These are phyloP conservation scores for Poeciliopsis prolifica DNA, from an alignment of 2,113 vertebrate genomes.

Conservation along the genomic window DNA sequence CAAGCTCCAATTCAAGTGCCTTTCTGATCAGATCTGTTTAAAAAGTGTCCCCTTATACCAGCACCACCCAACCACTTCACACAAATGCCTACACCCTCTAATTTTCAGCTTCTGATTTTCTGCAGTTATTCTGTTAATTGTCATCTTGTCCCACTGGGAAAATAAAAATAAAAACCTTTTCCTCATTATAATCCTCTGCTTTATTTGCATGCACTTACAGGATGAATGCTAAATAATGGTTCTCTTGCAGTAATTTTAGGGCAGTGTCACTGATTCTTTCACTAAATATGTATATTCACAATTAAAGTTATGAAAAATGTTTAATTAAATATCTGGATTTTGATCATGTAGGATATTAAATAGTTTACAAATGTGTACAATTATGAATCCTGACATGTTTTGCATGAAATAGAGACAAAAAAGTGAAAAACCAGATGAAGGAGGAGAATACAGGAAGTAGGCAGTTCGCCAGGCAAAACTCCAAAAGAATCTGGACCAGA, in stretches of 20 bases:
- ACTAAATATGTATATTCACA: background rate
- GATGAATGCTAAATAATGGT: background rate
- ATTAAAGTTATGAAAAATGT: background rate
- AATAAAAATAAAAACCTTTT: background rate
- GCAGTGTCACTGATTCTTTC: background rate
- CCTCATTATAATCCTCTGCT: background rate
- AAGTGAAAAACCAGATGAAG: no score
- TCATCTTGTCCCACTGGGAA: background rate
- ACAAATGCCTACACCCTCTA: slow-evolving; percentile 12
- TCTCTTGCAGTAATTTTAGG: background rate
- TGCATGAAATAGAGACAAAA: no score
- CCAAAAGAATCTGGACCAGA: no score
- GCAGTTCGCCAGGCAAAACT: no score
- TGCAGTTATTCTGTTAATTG: background rate
- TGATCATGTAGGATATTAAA: background rate
- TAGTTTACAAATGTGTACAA: background rate
- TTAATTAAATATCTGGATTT: no score
- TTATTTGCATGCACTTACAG: background rate
- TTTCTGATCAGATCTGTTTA: slow-evolving; percentile 26
- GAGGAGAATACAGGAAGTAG: no score
- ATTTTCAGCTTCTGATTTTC: slow-evolving; percentile 12
- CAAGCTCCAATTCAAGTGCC: slow-evolving; percentile 65
- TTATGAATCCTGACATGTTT: background rate
- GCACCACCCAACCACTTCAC: background rate
- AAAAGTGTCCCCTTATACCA: background rate